phyloP scores from a whole-genome alignment of 2,113 vertebrate species.

The Calonectris borealis region DNA sequence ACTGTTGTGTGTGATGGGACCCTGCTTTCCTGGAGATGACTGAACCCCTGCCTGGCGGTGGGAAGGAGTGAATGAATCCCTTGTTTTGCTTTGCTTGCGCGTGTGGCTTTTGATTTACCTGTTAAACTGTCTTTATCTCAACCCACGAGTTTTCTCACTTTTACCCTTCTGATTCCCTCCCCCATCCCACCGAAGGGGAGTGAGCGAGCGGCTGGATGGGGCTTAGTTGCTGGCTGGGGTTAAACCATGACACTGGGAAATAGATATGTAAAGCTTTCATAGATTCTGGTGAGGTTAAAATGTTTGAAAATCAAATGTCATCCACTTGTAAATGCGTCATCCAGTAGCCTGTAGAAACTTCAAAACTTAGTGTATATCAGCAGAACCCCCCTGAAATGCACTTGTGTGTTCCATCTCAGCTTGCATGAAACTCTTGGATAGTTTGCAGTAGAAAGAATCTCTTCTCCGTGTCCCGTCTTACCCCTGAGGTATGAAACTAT shows the following conservation, averaged over 20 bases:
- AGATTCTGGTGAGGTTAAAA: neutral
- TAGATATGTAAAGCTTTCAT: neutral
- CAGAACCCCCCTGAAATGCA: neutral
- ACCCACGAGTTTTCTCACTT: too few species aligned
- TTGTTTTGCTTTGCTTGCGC: too few species aligned
- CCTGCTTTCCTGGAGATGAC: too few species aligned
- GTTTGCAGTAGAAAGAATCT: neutral
- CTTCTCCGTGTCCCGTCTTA: neutral
- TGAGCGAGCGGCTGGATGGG: too few species aligned
- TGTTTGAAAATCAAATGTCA: neutral
- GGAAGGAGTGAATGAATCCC: too few species aligned
- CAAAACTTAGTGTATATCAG: neutral
- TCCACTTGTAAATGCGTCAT: neutral
- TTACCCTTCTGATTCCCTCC: too few species aligned
- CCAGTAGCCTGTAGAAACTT: neutral
- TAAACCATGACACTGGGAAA: neutral
- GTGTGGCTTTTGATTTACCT: too few species aligned
- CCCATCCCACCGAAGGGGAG: too few species aligned
- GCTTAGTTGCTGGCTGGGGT: too few species aligned
- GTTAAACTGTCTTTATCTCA: too few species aligned
- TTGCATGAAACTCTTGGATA: neutral
- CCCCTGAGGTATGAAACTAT: rapidly evolving
- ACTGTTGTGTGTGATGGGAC: too few species aligned
- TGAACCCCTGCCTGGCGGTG: too few species aligned
- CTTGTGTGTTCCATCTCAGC: neutral